Conservation (phyloP, 2,113 vertebrate species). For the Pachypanchax playfairii region DNA sequence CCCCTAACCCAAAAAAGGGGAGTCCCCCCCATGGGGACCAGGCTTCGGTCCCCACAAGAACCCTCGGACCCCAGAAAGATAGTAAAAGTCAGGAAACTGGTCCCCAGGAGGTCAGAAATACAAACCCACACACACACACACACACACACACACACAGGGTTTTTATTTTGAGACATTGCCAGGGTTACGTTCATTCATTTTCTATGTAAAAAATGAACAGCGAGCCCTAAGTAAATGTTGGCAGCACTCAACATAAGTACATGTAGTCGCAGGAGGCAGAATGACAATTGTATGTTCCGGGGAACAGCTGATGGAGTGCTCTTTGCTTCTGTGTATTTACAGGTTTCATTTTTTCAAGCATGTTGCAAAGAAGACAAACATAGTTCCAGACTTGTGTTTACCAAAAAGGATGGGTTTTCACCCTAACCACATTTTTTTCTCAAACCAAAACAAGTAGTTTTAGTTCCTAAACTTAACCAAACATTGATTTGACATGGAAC, state of each 20-base stretch:
- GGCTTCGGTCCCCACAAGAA: too few relatives aligned
- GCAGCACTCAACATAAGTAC: not conserved
- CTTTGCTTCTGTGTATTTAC: not conserved
- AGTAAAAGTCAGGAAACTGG: too few relatives aligned
- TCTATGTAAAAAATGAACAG: slow-evolving; percentile 39
- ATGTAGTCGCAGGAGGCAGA: not conserved
- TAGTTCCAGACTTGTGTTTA: not conserved
- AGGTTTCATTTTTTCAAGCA: not conserved
- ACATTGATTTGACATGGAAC: not conserved
- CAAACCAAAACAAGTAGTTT: not conserved
- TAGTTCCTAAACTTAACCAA: not conserved
- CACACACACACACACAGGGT: slow-evolving; percentile 18
- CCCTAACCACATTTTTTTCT: not conserved
- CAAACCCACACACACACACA: not conserved
- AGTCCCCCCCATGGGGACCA: too few relatives aligned
- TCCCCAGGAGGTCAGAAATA: too few relatives aligned
- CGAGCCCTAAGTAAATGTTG: not conserved
- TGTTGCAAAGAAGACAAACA: not conserved
- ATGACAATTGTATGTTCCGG: slow-evolving; percentile 1
- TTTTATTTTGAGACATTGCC: slow-evolving; percentile 11
- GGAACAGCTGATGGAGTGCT: not conserved
- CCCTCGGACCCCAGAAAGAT: too few relatives aligned
- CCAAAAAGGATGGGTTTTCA: not conserved
- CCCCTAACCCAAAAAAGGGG: too few relatives aligned
- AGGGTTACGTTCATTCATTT: slow-evolving; percentile 27